Evolutionary conservation across 2,797 vertebrate genomes (phyloP), one percentile per base, ranked within the genome.

Genomic region (Columba guinea): DNA sequence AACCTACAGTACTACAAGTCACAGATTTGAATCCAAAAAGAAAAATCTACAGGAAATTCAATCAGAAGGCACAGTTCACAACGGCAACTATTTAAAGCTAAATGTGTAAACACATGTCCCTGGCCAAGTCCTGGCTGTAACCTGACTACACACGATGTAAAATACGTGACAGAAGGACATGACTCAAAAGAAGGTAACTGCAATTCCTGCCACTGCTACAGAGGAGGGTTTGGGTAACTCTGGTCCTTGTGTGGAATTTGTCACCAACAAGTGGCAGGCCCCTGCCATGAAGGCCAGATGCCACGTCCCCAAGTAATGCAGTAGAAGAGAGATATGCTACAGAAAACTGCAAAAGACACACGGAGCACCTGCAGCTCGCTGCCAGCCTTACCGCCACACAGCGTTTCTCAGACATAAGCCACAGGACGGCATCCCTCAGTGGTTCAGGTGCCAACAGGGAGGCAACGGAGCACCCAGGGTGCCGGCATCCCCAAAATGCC

Each of bases 291-390:
- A 84, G 48, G 30, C 26, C 16, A 20, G 56, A 63, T n/a, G 67
- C 53, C 6, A 1, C 3, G 15, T 37, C 44, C 55, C 19, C 5
- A 3, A 2, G 27, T 30, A 69, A 49, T 0, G 8, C 79, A 73
- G 41, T 27, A 64, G 17, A 35, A 67, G 24, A 51, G 77, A 68
- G 65, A 62, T 7, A 8, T 0, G 0, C 56, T 67, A 26, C 28
- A 88, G 64, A n/a, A 37, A 63, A 34, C 64, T n/a, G 26, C 17
- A 75, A 28, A 26, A 83, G 84, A 84, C 37, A 62, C 30, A 26
- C 1, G 3, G 19, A 70, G 41, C 63, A 69, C 39, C 22, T 63
- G 35, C 63, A 90, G 81, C 41, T 67, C 56, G 49, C 30, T 20
- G 48, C 20, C 2, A 1, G 55, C 20, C 41, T 76, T 62, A 21